Base-by-base conservation (phyloP, 2,113 vertebrate genomes). In the Mirounga angustirostris region DNA sequence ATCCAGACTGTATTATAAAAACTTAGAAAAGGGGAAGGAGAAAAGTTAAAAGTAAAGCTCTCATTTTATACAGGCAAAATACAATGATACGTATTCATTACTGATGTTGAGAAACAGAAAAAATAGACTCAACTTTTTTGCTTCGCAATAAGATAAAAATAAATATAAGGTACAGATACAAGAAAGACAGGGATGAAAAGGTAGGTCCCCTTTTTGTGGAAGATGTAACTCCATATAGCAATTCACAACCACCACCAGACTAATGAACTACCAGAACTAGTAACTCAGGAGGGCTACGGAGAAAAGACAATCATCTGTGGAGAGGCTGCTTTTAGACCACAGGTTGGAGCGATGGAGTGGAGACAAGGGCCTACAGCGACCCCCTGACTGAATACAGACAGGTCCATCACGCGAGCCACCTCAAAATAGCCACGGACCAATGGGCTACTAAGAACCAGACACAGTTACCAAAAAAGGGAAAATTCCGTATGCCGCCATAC, bases 61-160 rank as follows among this genome's bases (percentile, higher is more conserved):
- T 89, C 59, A 89, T 79, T 85, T 61, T 30, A 54, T 21, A 67
- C 8, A 73, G 73, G 61, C 78, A 83, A 63, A 76, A n/a, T 14
- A n/a, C 89, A 94, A 90, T 80, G 28, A n/a, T 7, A 83, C 0
- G 24, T 14, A 58, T 10, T 87, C 24, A 89, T 58, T 18, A 30
- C 5, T 76, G 30, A 84, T 12, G 52, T 7, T 78, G 54, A 93
- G 78, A 83, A 84, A 78, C 1, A 81, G 3, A 58, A 78, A 67
- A 71, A 90, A 15, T 1, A 80, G 21, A 65, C 2, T 46, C 61
- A 87, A 28, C 80, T 36, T 67, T 80, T 73, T 74, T 94, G 36
- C 28, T 58, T 94, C 74, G 30, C 33, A 46, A 30, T 87, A 71
- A 86, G 65, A 94, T 52, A 63, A 93, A 89, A 67, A 94, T 50